phyloP scores from a whole-genome alignment of 2,888 invertebrate genomes.

The Stratiomys singularior region DNA sequence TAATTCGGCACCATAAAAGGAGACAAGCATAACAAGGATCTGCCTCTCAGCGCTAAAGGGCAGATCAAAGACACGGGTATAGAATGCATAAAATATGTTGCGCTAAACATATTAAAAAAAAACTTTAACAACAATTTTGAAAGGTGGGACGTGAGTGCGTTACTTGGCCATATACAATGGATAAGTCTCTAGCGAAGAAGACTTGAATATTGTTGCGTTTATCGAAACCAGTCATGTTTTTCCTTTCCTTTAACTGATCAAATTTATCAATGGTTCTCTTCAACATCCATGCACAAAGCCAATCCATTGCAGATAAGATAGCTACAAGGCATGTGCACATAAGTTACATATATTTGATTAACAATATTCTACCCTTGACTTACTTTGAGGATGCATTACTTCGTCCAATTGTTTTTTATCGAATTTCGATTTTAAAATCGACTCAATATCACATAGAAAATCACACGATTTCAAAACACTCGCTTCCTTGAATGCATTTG shows the following conservation, averaged over 20 bases:
- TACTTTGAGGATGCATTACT: constrained; percentile 60
- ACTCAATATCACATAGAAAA: constrained; percentile 70
- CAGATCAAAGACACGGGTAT: constrained; percentile 62
- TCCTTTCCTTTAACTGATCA: constrained; percentile 66
- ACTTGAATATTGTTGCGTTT: constrained; percentile 88
- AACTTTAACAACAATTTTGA: neutral
- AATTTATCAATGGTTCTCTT: constrained; percentile 75
- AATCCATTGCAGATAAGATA: constrained; percentile 76
- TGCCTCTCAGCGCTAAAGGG: constrained; percentile 65
- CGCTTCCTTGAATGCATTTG: constrained; percentile 60
- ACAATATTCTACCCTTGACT: constrained; percentile 51
- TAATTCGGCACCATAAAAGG: constrained; percentile 72
- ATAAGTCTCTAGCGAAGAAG: constrained; percentile 80
- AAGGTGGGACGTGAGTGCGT: constrained; percentile 45
- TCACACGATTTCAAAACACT: constrained; percentile 74
- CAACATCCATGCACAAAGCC: constrained; percentile 83
- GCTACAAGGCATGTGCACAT: constrained; percentile 65
- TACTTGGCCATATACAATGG: constrained; percentile 86
- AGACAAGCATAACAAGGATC: constrained; percentile 69
- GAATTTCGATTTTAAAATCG: constrained; percentile 64
- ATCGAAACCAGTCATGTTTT: constrained; percentile 74
- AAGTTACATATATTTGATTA: neutral
- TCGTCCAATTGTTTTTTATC: constrained; percentile 56
- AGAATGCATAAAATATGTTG: constrained; percentile 66
- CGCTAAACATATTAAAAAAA: constrained; percentile 62